Evolutionary conservation across 1,140 invertebrate species (phyloP).

Genomic region (Cherax destructor): DNA sequence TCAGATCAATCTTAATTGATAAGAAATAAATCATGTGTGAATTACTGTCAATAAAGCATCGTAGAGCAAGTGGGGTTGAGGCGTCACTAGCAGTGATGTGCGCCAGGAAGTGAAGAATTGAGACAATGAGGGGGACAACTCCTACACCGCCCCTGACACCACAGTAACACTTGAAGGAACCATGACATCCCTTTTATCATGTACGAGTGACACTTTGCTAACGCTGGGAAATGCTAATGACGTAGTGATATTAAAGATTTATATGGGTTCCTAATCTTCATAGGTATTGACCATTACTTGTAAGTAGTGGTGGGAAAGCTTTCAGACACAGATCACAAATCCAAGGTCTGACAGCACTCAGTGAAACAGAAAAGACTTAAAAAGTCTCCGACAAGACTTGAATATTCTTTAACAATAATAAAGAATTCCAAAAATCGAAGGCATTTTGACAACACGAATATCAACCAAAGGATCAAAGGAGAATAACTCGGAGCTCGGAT

Average conservation of each 20-base stretch:
- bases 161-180: background rate
- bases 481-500: no score
- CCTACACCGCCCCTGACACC: background rate
- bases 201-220: no score
- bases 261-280: no score
- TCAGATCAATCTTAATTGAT: background rate
- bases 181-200: background rate
- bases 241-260: no score
- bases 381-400: background rate
- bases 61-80: background rate
- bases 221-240: no score
- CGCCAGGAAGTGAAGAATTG: slow-evolving; percentile 14
- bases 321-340: no score
- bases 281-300: no score
- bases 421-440: background rate
- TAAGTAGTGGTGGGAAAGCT: no score
- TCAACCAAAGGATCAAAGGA: no score
- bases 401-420: background rate
- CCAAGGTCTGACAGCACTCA: no score
- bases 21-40: background rate
- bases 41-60: background rate
- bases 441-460: background rate
- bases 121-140: slow-evolving; percentile 6
- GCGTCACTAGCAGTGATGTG: background rate
- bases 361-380: no score